Conservation (phyloP, 2,113 vertebrate species). For the Zosterops hypoxanthus region DNA sequence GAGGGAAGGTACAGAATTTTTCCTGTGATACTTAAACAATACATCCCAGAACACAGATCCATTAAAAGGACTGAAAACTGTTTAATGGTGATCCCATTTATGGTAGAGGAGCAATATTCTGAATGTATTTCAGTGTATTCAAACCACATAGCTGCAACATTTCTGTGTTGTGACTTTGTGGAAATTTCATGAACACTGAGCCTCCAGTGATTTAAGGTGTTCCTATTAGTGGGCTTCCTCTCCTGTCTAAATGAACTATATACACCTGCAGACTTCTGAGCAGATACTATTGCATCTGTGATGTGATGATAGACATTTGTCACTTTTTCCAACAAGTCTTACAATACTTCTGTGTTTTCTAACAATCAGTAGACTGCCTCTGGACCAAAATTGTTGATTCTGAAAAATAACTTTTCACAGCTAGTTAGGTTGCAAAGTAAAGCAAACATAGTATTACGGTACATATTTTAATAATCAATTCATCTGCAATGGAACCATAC, state of each 20-base stretch:
- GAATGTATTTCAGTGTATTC: background rate
- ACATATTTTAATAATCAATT: background rate
- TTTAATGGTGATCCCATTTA: background rate
- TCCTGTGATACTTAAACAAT: background rate
- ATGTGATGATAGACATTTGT: background rate
- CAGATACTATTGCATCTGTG: background rate
- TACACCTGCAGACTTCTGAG: background rate
- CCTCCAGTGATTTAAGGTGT: background rate
- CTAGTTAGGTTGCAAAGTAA: background rate
- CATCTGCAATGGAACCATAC: background rate
- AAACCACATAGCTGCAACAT: background rate
- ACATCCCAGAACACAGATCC: no score
- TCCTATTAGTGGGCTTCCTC: background rate
- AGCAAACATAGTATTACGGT: background rate
- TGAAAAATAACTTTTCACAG: conserved; percentile 10
- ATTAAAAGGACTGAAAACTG: background rate
- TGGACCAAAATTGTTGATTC: background rate
- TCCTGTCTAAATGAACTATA: background rate
- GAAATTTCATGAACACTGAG: background rate
- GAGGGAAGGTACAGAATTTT: background rate
- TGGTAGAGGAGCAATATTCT: background rate
- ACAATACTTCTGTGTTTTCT: background rate
- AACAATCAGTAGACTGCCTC: background rate
- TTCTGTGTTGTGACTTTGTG: background rate
- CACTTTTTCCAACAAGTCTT: background rate